Evolutionary conservation across 2,888 invertebrate species (phyloP).

Genomic region (Plagiodera versicolora): DNA sequence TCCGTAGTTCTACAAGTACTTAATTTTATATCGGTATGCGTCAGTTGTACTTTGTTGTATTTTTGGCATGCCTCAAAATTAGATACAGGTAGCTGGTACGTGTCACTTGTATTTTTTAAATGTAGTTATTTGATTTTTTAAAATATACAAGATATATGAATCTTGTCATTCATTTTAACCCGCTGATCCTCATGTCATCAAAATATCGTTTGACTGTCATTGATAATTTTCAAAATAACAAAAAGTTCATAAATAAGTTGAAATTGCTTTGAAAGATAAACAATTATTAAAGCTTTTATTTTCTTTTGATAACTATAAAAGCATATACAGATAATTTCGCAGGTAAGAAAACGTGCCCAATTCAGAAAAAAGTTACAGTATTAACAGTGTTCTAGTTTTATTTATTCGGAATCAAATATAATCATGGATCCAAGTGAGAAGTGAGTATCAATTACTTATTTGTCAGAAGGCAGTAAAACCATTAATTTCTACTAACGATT

Average conservation of each 20-base stretch:
- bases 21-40: conserved; percentile 3
- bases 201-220: no score
- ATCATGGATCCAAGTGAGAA: neutral
- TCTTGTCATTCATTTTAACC: conserved; percentile 32
- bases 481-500: neutral
- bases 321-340: no score
- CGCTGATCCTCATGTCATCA: conserved; percentile 18
- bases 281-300: no score
- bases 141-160: conserved; percentile 36
- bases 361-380: no score
- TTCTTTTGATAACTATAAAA: no score
- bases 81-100: conserved; percentile 11
- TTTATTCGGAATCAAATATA: no score
- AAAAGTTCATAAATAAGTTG: no score
- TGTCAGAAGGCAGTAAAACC: neutral
- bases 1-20: conserved; percentile 14
- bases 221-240: no score
- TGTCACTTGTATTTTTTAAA: conserved; percentile 26
- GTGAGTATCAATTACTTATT: neutral
- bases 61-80: neutral
- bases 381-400: no score
- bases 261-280: no score
- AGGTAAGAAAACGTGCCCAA: no score
- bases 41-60: neutral
- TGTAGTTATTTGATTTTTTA: conserved; percentile 32